Conservation (phyloP, 2,888 invertebrate genomes). For the Archips crataeganus region DNA sequence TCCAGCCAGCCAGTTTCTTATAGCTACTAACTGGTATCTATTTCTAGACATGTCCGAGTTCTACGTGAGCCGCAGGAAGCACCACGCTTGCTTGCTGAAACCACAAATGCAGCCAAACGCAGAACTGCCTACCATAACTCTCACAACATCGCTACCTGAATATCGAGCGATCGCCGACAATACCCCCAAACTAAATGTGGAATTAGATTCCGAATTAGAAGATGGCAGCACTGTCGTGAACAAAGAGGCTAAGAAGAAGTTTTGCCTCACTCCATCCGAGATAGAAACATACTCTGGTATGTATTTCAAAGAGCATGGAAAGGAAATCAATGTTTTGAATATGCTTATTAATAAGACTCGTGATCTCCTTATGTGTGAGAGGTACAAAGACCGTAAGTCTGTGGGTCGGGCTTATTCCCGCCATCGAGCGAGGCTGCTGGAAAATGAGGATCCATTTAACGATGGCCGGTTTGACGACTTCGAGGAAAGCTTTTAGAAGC, state of each 20-base stretch:
- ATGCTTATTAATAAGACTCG: conserved; percentile 62
- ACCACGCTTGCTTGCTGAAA: conserved; percentile 58
- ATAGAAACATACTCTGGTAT: conserved; percentile 60
- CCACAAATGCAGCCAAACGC: conserved; percentile 52
- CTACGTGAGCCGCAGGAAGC: conserved; percentile 57
- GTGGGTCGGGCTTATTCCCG: conserved; percentile 58
- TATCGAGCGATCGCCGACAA: conserved; percentile 57
- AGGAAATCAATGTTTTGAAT: conserved; percentile 58
- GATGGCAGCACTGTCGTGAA: conserved; percentile 59
- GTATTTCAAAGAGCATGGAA: conserved; percentile 53
- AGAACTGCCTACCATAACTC: conserved; percentile 51
- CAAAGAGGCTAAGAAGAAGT: conserved; percentile 15
- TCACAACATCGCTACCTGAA: conserved; percentile 47
- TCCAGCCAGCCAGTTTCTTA: too few species aligned
- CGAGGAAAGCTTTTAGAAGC: not conserved
- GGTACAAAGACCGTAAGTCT: conserved; percentile 59
- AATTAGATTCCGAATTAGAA: conserved; percentile 44
- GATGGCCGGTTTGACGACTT: not conserved
- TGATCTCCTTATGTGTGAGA: conserved; percentile 63
- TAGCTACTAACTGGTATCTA: too few species aligned
- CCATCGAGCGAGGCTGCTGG: not conserved
- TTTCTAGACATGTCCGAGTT: conserved; percentile 53
- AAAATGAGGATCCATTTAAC: too few species aligned
- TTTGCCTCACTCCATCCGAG: conserved; percentile 56
- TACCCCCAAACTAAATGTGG: conserved; percentile 33